phyloP scores from a whole-genome alignment of 1,140 invertebrate genomes.

The Aphaenogaster rudis region DNA sequence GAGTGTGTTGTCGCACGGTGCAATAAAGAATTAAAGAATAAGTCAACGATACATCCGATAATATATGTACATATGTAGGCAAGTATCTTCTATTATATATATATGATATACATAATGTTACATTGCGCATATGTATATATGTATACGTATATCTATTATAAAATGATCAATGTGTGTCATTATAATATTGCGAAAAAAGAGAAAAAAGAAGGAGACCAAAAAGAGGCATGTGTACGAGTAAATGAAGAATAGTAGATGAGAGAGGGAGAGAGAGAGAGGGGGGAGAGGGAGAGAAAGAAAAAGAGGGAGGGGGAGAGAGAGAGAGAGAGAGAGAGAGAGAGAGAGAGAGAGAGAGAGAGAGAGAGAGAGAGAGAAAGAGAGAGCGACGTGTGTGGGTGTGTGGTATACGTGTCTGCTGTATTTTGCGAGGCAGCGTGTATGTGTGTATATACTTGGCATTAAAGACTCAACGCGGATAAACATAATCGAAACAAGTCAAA shows the following conservation, averaged over 20 bases:
- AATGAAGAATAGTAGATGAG: neutral
- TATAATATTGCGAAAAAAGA: slow-evolving; percentile 32
- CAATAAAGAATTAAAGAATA: slow-evolving; percentile 58
- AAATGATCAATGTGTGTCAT: neutral
- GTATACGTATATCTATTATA: slow-evolving; percentile 14
- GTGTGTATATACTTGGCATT: slow-evolving; percentile 35
- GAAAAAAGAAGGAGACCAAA: slow-evolving; percentile 27
- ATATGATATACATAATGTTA: slow-evolving; percentile 10
- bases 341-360: neutral
- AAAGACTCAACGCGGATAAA: slow-evolving; percentile 51
- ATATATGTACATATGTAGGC: slow-evolving; percentile 17
- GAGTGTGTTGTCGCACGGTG: slow-evolving; percentile 45
- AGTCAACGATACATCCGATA: slow-evolving; percentile 40
- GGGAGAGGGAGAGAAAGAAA: neutral
- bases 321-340: slow-evolving; percentile 14
- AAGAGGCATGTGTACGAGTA: slow-evolving; percentile 44
- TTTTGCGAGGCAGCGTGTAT: slow-evolving; percentile 42
- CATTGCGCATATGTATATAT: neutral
- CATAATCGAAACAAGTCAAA: slow-evolving; percentile 52
- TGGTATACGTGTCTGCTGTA: slow-evolving; percentile 46
- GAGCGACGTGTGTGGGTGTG: neutral
- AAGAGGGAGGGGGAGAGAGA: neutral
- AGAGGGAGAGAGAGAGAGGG: neutral
- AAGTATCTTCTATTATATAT: neutral
- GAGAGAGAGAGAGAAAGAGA: slow-evolving; percentile 2